Conservation (phyloP, 1,140 invertebrate species). For the Eulimnadia texana region DNA sequence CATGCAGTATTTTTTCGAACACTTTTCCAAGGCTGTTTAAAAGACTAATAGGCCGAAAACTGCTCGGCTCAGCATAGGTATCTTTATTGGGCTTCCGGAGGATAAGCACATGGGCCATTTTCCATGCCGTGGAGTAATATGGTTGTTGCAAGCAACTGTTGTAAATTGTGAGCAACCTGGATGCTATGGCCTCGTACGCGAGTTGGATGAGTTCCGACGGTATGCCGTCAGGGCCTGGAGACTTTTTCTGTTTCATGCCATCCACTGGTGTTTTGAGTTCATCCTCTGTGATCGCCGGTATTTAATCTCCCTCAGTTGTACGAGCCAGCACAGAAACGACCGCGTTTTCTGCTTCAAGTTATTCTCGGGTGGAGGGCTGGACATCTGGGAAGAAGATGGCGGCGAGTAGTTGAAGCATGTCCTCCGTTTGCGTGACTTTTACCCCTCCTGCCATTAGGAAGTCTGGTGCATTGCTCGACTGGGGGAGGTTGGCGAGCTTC, state of each 20-base stretch:
- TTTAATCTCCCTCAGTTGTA: neutral
- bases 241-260: neutral
- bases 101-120: neutral
- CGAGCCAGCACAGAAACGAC: no score
- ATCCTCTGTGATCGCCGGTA: neutral
- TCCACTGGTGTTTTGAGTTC: neutral
- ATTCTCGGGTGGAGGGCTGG: no score
- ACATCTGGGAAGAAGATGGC: neutral
- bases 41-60: neutral
- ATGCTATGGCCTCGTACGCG: neutral
- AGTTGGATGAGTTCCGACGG: neutral
- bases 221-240: neutral
- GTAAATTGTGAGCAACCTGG: neutral
- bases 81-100: neutral
- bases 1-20: neutral
- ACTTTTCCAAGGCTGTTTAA: neutral
- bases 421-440: neutral
- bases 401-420: neutral
- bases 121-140: neutral
- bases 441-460: neutral
- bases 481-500: neutral
- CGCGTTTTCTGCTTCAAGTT: no score
- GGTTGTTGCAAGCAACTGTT: neutral
- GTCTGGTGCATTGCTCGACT: neutral
- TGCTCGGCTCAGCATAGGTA: neutral